Base-by-base conservation (phyloP, 2,888 invertebrate species). In the Prenolepis imparis region DNA sequence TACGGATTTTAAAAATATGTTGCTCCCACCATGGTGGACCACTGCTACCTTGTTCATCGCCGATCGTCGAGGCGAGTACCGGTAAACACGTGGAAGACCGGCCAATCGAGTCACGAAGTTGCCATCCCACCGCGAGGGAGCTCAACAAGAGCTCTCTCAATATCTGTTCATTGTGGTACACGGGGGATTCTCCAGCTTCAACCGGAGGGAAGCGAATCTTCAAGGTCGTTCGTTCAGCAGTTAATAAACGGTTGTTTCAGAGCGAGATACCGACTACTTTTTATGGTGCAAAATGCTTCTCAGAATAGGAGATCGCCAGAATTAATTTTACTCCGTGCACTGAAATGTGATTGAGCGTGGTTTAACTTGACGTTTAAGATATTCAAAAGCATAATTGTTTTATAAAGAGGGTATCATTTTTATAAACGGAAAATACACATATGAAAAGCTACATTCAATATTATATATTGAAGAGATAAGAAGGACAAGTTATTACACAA, bases 1-100 rank as follows among this genome's bases (percentile, higher is more conserved):
- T 74, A 85, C 18, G 90, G 88, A 90, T 93, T 93, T 91, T 91
- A 91, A 93, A 93, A 93, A 92, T 92, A 91, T 90, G 89, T 83
- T 78, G 82, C 82, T 85, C 87, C 87, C 90, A 84, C 89, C 63
- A 32, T 72, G 18, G 59, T 41, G n/a, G n/a, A 52, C 41, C 57
- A n/a, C 24, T 28, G 28, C 3, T 28, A 44, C 28, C 8, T 59
- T 52, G 61, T 67, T 73, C 64, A 75, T 73, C 84, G 83, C 73
- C 67, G 82, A 85, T 36, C 1, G 41, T 78, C 82, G 85, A 84
- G 88, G 90, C 85, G 86, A 90, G 88, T 24, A 44, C 57, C 70
- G 85, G 39, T 72, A 12, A 88, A 90, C 93, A 92, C 92, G 92
- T 92, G 92, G 91, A 92, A 82, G 84, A 61, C 61, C 57, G 83